Evolutionary conservation across 1,140 invertebrate genomes (phyloP).

Genomic region (Ostrea denselamellosa): DNA sequence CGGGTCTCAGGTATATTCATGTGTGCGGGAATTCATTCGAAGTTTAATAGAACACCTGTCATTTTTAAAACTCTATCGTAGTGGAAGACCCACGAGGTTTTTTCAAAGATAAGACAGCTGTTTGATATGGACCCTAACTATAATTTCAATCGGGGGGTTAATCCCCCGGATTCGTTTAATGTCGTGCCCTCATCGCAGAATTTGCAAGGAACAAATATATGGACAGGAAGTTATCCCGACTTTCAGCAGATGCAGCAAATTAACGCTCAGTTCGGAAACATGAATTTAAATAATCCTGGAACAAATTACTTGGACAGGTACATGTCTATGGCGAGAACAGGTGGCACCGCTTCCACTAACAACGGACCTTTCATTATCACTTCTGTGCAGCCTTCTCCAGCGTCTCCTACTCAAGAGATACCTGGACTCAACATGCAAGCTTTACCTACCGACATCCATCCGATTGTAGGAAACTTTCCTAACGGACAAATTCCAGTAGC

Average conservation of each 20-base stretch:
- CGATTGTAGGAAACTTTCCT: background rate
- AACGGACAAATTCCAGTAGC: conserved; percentile 20
- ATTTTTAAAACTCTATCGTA: conserved; percentile 12
- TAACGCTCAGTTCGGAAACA: conserved; percentile 54
- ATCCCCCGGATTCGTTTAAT: conserved; percentile 40
- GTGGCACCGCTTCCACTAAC: conserved; percentile 3
- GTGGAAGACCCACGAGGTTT: conserved; percentile 5
- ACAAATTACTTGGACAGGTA: conserved; percentile 47
- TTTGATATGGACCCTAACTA: conserved; percentile 56
- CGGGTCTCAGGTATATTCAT: background rate
- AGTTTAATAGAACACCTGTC: conserved; percentile 35
- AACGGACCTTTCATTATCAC: conserved; percentile 42
- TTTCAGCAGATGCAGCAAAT: conserved; percentile 58
- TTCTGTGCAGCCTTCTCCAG: conserved; percentile 22
- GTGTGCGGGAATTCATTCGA: conserved; percentile 20
- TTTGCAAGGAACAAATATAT: conserved; percentile 40
- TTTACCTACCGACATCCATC: background rate
- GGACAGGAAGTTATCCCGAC: conserved; percentile 49
- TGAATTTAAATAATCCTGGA: conserved; percentile 46
- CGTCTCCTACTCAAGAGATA: background rate
- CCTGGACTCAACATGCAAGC: background rate
- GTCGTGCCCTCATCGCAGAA: conserved; percentile 42
- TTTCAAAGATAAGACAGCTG: conserved; percentile 28
- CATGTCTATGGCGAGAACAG: conserved; percentile 40
- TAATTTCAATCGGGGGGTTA: conserved; percentile 53